Base-by-base conservation (phyloP, 2,888 invertebrate genomes). In the Chorisops tibialis region DNA sequence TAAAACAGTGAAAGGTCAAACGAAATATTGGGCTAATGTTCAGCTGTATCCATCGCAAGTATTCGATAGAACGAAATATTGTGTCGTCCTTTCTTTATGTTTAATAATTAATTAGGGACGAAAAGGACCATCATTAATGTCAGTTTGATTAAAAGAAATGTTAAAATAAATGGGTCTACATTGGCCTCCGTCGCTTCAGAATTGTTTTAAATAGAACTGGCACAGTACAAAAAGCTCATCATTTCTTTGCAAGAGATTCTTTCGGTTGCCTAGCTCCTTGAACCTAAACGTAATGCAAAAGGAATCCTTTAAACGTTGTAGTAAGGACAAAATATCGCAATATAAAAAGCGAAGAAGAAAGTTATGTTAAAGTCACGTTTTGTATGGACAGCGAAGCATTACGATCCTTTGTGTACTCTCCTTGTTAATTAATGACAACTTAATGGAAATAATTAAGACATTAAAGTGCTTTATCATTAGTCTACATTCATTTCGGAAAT, bases 81-180 rank as follows among this genome's bases (percentile, higher is more conserved):
- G 30, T 30, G 7, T 30, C 30, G 6, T 38, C 14, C 49, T 37
- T 30, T 48, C 49, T 48, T 24, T 48, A 60, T 60, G 60, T 51
- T 63, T 63, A 48, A 60, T 63, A 63, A 63, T 63, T 63, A 63
- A 60, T 63, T 60, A 63, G 49, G 54, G 56, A 54, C 60, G 24
- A 63, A 62, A 63, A 60, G 60, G 63, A 35, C 49, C 60, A 63
- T 60, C 63, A 54, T 63, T 52, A 63, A 63, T 56, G 63, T 63
- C 63, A 63, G 59, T 48, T 63, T 63, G 63, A 63, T 63, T 63
- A 63, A 63, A 63, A 63, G 60, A 60, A 63, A 63, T 54, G 54
- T 59, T 54, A 56, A 45, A 63, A 54, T 49, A 63, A 63, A 63
- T 52, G 60, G 38, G 41, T 47, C 16, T 38, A 56, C 56, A 45